Base-by-base conservation (phyloP, 2,113 vertebrate genomes). In the Siphamia tubifer region DNA sequence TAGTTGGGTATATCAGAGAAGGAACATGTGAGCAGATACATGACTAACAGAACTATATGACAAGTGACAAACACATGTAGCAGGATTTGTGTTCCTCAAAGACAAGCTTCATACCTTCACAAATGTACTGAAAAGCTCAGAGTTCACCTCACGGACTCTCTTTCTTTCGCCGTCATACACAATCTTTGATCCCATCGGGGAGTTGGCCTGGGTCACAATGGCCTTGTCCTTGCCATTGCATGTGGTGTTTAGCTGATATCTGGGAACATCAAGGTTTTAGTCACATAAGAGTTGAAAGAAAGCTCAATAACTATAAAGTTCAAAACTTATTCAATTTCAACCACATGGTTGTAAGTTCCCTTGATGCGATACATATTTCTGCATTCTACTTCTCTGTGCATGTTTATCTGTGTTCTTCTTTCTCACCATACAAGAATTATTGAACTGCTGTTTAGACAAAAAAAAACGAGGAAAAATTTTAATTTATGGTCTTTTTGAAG, bases 171-270 rank as follows among this genome's bases (percentile, higher is more conserved):
- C 91, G 3, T 94, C 90, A 13, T 90, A 94, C 44, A 74, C 17
- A 0, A 93, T 9, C 24, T 79, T 89, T 1, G 83, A 65, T 23
- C 92, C 92, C 56, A 91, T 8, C 0, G 89, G 90, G 5, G 89
- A 91, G 84, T 93, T 94, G 21, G 7, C 47, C 80, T 93, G 87
- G 3, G 92, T 90, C 8, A 93, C 53, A 24, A 93, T 65, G 52
- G 88, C 90, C 23, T 87, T 84, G 1, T 86, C 56, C 10, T 73
- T 51, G 1, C 86, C 90, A 9, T 88, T 45, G 35, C 93, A 93
- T 4, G 32, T 82, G 34, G 2, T 62, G 15, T 2, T 80, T 52
- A 94, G 70, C 61, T 78, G 17, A 40, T 66, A 57, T 53, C 93
- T 94, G 74, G 1, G 61, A 24, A 43, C 4, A 53, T 64, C 6